These are phyloP conservation scores for Leucoraja erinaceus DNA, from an alignment of 2,113 vertebrate species.

Conservation along the genomic window DNA sequence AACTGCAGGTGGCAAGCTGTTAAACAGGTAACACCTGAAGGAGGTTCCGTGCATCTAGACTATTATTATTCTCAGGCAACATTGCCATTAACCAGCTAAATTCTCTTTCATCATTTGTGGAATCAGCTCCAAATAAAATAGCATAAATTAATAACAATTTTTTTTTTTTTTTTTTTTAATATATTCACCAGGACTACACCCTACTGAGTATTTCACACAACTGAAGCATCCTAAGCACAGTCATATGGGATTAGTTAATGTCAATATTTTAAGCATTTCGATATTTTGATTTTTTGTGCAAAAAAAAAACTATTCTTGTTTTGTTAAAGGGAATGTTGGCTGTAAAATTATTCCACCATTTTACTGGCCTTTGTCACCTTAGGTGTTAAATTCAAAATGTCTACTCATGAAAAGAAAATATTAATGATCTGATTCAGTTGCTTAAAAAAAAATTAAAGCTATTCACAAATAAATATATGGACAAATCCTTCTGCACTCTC, in stretches of 20 bases:
- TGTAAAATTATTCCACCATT: background rate
- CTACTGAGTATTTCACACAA: background rate
- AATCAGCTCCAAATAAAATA: no score
- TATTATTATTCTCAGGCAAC: background rate
- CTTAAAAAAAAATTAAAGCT: no score
- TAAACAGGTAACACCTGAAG: background rate
- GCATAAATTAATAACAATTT: no score
- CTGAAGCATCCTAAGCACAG: background rate
- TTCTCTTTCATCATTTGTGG: background rate
- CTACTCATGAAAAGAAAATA: background rate
- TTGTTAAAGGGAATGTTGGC: background rate
- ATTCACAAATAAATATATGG: background rate
- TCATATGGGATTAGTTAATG: background rate
- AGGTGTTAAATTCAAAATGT: background rate
- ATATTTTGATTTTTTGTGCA: background rate
- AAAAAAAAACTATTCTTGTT: background rate
- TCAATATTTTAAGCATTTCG: background rate
- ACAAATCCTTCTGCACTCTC: background rate
- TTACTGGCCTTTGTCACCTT: background rate
- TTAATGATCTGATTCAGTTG: background rate
- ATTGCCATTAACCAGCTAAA: background rate
- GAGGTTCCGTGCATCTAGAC: background rate
- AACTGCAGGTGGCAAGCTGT: background rate
- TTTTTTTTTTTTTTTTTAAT: no score
- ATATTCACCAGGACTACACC: background rate